These are phyloP conservation scores for Campylorhamphus procurvoides DNA, from an alignment of 2,113 vertebrate species.

Conservation along the genomic window DNA sequence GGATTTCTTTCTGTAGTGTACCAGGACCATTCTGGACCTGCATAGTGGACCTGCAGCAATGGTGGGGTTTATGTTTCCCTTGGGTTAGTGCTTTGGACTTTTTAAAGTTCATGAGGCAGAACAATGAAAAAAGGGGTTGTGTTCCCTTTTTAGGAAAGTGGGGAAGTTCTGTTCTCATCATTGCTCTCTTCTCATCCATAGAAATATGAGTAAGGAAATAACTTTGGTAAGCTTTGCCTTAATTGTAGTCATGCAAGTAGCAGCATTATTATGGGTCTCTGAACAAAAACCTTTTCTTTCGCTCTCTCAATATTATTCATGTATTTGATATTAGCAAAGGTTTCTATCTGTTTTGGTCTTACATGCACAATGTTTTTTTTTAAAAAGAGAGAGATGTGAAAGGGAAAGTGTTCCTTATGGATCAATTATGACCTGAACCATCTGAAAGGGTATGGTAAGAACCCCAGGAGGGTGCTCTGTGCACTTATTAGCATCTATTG, in stretches of 20 bases:
- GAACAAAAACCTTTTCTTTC: background rate
- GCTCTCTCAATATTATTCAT: background rate
- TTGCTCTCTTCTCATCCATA: background rate
- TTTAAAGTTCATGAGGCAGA: background rate
- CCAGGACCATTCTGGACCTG: background rate
- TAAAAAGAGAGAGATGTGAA: background rate
- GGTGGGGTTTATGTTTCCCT: background rate
- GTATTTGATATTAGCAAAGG: background rate
- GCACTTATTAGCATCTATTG: background rate
- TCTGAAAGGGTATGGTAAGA: background rate
- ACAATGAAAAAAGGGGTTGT: background rate
- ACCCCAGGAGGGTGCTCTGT: background rate
- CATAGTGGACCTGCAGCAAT: background rate
- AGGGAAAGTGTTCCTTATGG: background rate
- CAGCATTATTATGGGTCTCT: background rate
- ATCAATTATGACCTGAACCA: background rate
- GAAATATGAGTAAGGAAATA: background rate
- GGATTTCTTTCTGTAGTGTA: background rate
- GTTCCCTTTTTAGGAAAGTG: background rate
- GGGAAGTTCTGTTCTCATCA: background rate
- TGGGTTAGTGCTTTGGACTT: background rate
- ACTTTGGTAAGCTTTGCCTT: background rate
- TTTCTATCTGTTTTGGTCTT: background rate
- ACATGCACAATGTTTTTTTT: background rate
- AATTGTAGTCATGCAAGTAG: background rate